Conservation (phyloP, 2,888 invertebrate species). For the Corbicula japonica region DNA sequence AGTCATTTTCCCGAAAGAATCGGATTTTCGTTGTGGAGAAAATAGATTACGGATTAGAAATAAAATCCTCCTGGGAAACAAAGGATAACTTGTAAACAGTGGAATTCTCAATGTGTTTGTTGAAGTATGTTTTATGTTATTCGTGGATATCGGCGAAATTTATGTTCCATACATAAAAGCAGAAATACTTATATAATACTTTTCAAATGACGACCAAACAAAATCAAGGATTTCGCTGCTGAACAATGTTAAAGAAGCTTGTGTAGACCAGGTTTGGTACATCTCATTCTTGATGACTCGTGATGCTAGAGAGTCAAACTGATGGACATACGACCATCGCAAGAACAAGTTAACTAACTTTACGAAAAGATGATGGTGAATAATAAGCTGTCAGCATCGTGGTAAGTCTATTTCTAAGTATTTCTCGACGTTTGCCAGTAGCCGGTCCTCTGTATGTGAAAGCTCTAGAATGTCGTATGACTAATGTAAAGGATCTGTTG, state of each 20-base stretch:
- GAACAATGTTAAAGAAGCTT: not conserved
- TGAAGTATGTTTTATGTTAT: not conserved
- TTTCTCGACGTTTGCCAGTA: too few species aligned
- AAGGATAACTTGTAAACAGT: not conserved
- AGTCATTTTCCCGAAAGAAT: too few species aligned
- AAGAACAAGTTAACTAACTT: not conserved
- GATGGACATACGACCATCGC: not conserved
- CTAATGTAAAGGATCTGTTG: not conserved
- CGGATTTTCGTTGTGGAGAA: too few species aligned
- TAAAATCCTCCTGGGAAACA: not conserved
- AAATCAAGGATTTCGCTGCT: not conserved
- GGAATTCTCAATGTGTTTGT: not conserved
- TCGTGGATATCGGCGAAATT: not conserved
- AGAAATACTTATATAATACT: not conserved
- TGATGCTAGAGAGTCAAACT: too few species aligned
- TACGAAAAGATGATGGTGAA: constrained; percentile 28
- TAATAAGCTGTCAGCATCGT: constrained; percentile 22
- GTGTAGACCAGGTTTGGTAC: not conserved
- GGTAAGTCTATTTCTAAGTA: constrained; percentile 32
- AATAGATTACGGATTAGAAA: not conserved
- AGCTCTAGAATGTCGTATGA: not conserved
- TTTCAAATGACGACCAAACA: not conserved
- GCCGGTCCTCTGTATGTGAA: not conserved
- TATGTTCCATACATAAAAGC: not conserved
- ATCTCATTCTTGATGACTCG: too few species aligned